Conservation (phyloP, 1,140 invertebrate genomes). For the Stenopsyche tienmushanensis region DNA sequence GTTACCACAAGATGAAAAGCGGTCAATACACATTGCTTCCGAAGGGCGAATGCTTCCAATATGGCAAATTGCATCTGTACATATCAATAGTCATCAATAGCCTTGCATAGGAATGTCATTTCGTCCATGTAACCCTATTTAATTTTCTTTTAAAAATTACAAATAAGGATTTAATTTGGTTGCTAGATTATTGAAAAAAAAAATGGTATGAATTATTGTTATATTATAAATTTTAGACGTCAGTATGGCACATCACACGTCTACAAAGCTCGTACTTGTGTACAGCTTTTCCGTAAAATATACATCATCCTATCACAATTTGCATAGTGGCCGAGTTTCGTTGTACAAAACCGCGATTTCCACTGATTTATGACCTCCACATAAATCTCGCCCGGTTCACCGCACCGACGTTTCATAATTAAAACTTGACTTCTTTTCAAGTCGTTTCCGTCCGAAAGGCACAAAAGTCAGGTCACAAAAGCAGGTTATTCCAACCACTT, state of each 20-base stretch:
- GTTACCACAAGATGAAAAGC: no score
- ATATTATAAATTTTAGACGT: no score
- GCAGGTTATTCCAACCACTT: not conserved
- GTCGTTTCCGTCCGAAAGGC: slow-evolving; percentile 6
- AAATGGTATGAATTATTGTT: no score
- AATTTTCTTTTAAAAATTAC: no score
- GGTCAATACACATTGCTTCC: no score
- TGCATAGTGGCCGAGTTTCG: not conserved
- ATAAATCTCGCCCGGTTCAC: slow-evolving; percentile 20
- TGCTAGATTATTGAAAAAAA: no score
- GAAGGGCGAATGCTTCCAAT: no score
- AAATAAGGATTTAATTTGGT: no score
- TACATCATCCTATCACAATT: not conserved
- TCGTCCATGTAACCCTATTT: no score
- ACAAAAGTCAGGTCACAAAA: not conserved
- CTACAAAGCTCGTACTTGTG: not conserved
- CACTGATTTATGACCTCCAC: slow-evolving; percentile 6
- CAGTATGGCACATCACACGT: not conserved
- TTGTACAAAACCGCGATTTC: slow-evolving; percentile 4
- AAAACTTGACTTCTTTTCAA: slow-evolving; percentile 16
- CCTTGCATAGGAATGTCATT: no score
- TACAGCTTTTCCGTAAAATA: slow-evolving; percentile 11
- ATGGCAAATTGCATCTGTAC: no score
- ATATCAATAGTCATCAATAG: no score
- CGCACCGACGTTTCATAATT: slow-evolving; percentile 10